A percentile compares a stretch with the other conserved stretches of the same genome.
Conservation (phyloP, 92 coral and sea anemone species). For the Actinostola sp. region DNA sequence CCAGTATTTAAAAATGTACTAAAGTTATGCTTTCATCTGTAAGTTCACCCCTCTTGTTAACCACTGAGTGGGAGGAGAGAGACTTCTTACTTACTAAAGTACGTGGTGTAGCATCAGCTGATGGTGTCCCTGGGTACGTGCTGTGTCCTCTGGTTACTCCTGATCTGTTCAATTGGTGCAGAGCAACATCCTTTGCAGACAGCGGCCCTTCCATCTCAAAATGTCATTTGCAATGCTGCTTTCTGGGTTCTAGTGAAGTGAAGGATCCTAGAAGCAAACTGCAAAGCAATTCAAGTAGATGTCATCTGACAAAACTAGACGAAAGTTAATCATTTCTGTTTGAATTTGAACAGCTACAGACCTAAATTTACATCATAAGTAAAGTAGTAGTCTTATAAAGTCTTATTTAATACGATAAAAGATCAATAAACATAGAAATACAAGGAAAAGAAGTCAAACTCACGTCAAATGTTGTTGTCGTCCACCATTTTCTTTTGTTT, state of each 20-base stretch:
- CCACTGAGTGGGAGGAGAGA: no score
- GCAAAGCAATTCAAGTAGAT: no score
- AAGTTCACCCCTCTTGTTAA: no score
- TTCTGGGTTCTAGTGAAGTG: no score
- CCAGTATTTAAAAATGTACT: no score
- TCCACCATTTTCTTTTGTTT: slow-evolving; percentile 63
- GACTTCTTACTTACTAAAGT: slow-evolving; percentile 59
- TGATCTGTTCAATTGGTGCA: slow-evolving; percentile 40
- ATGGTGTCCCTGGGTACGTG: slow-evolving; percentile 40
- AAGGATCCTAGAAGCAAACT: background rate
- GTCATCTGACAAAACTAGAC: no score
- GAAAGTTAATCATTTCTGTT: no score
- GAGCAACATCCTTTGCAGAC: slow-evolving; percentile 48
- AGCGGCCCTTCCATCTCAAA: slow-evolving; percentile 15
- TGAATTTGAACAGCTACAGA: no score
- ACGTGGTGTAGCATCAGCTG: slow-evolving; percentile 67
- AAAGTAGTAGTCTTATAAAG: no score
- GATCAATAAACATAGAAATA: background rate
- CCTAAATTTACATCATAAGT: no score
- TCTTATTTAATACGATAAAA: no score
- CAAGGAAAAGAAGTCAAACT: background rate
- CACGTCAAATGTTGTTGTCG: background rate
- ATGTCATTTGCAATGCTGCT: background rate
- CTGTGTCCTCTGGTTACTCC: slow-evolving; percentile 38
- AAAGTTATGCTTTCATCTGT: no score